Evolutionary conservation across 2,888 invertebrate species (phyloP).

Genomic region (Limnephilus auricula): DNA sequence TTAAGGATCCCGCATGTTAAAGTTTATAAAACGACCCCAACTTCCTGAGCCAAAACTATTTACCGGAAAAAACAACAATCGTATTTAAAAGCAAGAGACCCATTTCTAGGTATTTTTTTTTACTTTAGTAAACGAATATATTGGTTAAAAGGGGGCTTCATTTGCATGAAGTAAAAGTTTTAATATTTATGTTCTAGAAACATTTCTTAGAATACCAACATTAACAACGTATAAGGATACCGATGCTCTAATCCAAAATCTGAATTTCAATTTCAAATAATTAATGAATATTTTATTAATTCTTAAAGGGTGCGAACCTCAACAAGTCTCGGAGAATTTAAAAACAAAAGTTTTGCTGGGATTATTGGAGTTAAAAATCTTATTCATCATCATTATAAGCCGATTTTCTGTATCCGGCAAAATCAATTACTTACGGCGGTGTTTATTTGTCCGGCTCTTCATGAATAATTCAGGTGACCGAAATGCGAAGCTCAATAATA

Average conservation of each 20-base stretch:
- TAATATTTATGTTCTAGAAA: background rate
- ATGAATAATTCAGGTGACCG: background rate
- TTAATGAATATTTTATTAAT: no score
- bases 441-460: background rate
- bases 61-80: no score
- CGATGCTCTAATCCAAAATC: background rate
- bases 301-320: background rate
- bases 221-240: no score
- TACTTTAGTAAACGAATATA: background rate
- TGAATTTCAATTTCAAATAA: no score
- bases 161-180: background rate
- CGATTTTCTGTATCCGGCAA: background rate
- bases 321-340: no score
- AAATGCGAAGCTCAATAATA: background rate
- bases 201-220: no score
- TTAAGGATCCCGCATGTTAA: background rate
- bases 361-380: background rate
- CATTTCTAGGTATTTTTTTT: background rate
- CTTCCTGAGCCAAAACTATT: background rate
- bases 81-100: no score
- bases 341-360: background rate
- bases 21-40: background rate
- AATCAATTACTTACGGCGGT: conserved; percentile 2
- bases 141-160: background rate
- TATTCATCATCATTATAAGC: background rate